These are phyloP conservation scores for Pipistrellus nathusii DNA, from an alignment of 2,797 vertebrate species.

Conservation along the genomic window DNA sequence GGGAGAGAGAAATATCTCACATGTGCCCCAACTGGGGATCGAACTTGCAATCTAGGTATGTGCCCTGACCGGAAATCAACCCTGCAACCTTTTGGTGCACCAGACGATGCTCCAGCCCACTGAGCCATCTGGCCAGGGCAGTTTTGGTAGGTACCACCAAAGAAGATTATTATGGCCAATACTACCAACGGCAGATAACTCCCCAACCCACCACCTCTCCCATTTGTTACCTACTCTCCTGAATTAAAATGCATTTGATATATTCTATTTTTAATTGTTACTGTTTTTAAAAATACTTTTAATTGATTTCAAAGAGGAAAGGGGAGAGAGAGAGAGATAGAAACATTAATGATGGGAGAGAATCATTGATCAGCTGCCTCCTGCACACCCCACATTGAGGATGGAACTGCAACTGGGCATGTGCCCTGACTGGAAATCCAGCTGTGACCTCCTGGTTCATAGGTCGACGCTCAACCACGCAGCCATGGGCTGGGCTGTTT, in stretches of 20 bases:
- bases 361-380: too few species aligned
- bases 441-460: too few species aligned
- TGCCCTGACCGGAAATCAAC: neutral
- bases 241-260: neutral
- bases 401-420: too few species aligned
- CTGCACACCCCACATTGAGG: too few species aligned
- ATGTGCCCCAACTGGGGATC: neutral
- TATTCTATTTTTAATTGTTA: neutral
- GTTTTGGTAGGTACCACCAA: neutral
- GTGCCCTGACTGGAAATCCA: too few species aligned
- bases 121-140: neutral
- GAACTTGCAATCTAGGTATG: neutral
- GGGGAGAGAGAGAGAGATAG: too few species aligned
- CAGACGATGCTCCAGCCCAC: neutral
- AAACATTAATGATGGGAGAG: too few species aligned
- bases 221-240: neutral
- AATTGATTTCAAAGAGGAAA: too few species aligned
- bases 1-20: neutral
- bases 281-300: too few species aligned
- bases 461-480: too few species aligned
- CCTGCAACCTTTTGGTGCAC: neutral
- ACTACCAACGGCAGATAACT: rapidly evolving
- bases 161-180: rapidly evolving
- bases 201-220: rapidly evolving
- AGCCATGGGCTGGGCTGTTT: too few species aligned